Percentiles rank a stretch among this genome's conserved stretches.
These are phyloP conservation scores for Lindbergichthys nudifrons DNA, from an alignment of 2,797 vertebrate genomes.

Conservation along the genomic window DNA sequence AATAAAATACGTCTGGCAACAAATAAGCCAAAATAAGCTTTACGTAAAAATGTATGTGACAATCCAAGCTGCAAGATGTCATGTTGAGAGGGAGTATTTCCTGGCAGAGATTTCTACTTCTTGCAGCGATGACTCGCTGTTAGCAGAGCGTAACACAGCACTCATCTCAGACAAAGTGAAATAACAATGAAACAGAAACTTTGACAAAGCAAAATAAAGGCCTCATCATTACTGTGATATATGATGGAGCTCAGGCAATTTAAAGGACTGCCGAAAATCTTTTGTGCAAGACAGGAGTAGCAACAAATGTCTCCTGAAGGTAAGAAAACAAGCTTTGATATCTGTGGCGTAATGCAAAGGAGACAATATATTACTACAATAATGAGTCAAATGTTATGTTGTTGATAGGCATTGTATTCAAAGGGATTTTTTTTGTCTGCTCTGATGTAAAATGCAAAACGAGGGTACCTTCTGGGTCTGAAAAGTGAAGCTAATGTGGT, in stretches of 20 bases:
- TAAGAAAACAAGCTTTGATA: constrained; percentile 20
- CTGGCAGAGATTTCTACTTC: constrained; percentile 4
- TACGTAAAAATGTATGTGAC: constrained; percentile 10
- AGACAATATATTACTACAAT: not conserved
- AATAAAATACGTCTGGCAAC: not conserved
- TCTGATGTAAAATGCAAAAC: no score
- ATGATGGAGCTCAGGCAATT: constrained; percentile 18
- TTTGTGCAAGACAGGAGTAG: not conserved
- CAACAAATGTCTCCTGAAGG: constrained; percentile 18
- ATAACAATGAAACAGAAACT: constrained; percentile 18
- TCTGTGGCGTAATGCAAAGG: not conserved
- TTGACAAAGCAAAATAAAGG: constrained; percentile 40
- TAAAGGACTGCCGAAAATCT: constrained; percentile 24
- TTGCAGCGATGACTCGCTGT: constrained; percentile 2
- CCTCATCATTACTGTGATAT: constrained; percentile 15
- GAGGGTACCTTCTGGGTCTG: no score
- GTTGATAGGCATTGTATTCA: no score
- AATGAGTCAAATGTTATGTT: no score
- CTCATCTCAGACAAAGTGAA: constrained; percentile 12
- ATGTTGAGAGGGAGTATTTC: constrained; percentile 23
- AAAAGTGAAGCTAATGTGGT: no score
- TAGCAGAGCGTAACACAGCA: constrained; percentile 16
- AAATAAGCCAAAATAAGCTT: not conserved
- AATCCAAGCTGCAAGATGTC: not conserved
- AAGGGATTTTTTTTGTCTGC: no score